These are phyloP conservation scores for Drosophila flavopinicola DNA, from an alignment of 2,888 invertebrate species.

Conservation along the genomic window DNA sequence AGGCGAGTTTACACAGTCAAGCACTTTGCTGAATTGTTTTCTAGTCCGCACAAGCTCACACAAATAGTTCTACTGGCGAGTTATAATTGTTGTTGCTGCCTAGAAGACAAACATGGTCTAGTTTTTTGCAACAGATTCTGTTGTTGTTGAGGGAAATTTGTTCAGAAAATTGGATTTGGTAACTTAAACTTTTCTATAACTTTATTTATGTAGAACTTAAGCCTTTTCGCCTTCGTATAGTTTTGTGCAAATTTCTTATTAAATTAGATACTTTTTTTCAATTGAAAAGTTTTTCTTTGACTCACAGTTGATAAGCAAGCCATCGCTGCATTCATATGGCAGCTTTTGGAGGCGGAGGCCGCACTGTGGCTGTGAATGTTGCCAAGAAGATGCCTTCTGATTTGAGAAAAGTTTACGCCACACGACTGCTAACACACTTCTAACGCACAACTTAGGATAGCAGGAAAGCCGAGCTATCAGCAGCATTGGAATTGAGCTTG, in stretches of 20 bases:
- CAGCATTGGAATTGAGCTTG: conserved; percentile 29
- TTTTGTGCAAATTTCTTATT: conserved; percentile 68
- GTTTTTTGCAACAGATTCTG: conserved; percentile 25
- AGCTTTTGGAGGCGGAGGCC: conserved; percentile 15
- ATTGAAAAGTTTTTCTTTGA: conserved; percentile 50
- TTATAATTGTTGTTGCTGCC: conserved; percentile 16
- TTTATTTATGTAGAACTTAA: conserved; percentile 74
- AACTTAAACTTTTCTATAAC: conserved; percentile 76
- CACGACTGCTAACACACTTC: conserved; percentile 59
- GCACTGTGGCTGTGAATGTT: not conserved
- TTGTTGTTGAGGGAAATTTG: conserved; percentile 40
- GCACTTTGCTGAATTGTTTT: not conserved
- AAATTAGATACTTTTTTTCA: conserved; percentile 71
- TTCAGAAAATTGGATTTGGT: conserved; percentile 66
- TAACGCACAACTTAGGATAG: conserved; percentile 45
- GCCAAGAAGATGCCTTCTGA: conserved; percentile 19
- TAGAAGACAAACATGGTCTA: conserved; percentile 3
- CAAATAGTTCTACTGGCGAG: conserved; percentile 11
- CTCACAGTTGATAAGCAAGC: conserved; percentile 43
- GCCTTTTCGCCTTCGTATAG: conserved; percentile 75
- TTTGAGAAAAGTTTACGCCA: conserved; percentile 59
- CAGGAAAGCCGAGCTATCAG: conserved; percentile 39
- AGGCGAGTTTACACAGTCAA: conserved; percentile 14
- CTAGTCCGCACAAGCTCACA: not conserved
- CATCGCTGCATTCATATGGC: conserved; percentile 19